Percentiles rank a stretch among this genome's conserved stretches.
These are phyloP conservation scores for Drosophila ercepeae DNA, from an alignment of 1,140 invertebrate species.

Conservation along the genomic window DNA sequence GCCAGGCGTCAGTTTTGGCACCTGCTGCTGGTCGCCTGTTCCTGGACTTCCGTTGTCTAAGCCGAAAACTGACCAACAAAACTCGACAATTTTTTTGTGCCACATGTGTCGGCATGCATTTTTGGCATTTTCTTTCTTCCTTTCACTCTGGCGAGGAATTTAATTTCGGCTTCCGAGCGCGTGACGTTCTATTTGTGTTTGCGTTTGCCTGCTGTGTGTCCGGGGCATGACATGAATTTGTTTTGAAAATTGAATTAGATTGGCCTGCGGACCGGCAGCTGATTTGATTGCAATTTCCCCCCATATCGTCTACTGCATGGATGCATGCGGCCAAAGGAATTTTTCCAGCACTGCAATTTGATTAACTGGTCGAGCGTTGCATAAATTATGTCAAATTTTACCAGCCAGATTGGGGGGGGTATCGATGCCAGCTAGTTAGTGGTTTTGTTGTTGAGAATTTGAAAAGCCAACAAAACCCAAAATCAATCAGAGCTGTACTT, in stretches of 20 bases:
- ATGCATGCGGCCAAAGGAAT: constrained; percentile 54
- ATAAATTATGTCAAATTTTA: constrained; percentile 72
- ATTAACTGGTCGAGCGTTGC: constrained; percentile 63
- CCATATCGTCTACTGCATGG: constrained; percentile 25
- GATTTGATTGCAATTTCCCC: constrained; percentile 75
- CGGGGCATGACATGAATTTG: constrained; percentile 65
- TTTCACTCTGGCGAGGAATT: constrained; percentile 46
- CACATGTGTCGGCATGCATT: constrained; percentile 37
- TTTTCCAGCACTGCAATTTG: constrained; percentile 68
- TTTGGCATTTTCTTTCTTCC: constrained; percentile 37
- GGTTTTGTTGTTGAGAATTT: constrained; percentile 11
- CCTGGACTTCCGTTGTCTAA: constrained; percentile 56
- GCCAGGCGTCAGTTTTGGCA: constrained; percentile 70
- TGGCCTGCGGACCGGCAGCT: constrained; percentile 69
- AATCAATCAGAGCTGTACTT: neutral
- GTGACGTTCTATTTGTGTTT: constrained; percentile 64
- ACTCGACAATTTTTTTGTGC: constrained; percentile 15
- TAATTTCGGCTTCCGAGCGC: constrained; percentile 72
- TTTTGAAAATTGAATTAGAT: constrained; percentile 78
- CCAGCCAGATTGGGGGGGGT: constrained; percentile 5
- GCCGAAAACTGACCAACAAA: constrained; percentile 43
- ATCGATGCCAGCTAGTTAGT: constrained; percentile 41
- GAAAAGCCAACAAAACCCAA: neutral
- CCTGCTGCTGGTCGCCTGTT: constrained; percentile 71
- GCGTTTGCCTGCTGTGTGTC: constrained; percentile 19